A percentile compares a stretch with the other conserved stretches of the same genome.
Conservation (phyloP, 2,113 vertebrate genomes). For the Hylia prasina region DNA sequence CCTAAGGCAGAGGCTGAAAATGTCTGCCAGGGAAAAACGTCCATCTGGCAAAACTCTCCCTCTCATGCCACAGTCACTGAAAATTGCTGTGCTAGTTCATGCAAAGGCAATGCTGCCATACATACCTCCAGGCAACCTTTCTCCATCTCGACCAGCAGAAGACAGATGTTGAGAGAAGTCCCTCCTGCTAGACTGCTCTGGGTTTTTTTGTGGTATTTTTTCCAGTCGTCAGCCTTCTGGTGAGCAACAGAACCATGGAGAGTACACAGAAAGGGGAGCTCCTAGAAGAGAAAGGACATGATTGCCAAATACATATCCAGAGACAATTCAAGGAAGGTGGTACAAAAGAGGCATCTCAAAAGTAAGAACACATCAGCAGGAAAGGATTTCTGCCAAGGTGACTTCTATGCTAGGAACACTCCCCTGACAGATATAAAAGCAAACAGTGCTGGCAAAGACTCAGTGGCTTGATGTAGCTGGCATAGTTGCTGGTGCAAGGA, state of each 20-base stretch:
- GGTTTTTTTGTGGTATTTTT: not conserved
- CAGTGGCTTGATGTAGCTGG: not conserved
- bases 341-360: not conserved
- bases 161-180: slow-evolving; percentile 29
- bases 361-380: not conserved
- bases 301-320: not conserved
- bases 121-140: not conserved
- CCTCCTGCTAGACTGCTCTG: not conserved
- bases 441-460: not conserved
- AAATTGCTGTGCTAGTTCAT: slow-evolving; percentile 23
- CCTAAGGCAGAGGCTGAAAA: slow-evolving; percentile 29
- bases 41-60: slow-evolving; percentile 18
- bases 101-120: not conserved
- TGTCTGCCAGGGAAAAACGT: slow-evolving; percentile 17
- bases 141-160: not conserved
- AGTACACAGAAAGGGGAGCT: not conserved
- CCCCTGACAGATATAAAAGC: not conserved
- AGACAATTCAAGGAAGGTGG: not conserved
- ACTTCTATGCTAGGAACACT: not conserved
- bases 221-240: not conserved
- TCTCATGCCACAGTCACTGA: slow-evolving; percentile 3
- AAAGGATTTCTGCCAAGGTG: not conserved
- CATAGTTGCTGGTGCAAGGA: not conserved
- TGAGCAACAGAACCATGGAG: not conserved
- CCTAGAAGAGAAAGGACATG: not conserved